Conservation (phyloP, 1,140 invertebrate genomes). For the Palaemon carinicauda region DNA sequence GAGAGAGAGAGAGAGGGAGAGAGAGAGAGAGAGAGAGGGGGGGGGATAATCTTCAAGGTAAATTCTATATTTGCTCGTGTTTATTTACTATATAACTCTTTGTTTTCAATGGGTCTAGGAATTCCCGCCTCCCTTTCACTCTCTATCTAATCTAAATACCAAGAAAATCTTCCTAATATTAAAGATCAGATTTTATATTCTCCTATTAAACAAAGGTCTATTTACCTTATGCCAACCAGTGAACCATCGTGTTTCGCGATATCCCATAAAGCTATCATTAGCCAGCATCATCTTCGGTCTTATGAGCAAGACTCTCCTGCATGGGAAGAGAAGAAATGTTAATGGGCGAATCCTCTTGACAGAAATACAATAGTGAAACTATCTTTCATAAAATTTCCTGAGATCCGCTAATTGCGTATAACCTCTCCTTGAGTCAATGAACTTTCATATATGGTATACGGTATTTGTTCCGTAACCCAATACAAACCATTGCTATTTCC, state of each 20-base stretch:
- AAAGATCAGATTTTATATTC: neutral
- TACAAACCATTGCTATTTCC: too few relatives aligned
- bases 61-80: too few relatives aligned
- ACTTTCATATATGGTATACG: too few relatives aligned
- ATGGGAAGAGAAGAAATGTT: too few relatives aligned
- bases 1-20: neutral
- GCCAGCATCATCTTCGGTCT: slow-evolving; percentile 93
- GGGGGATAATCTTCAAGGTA: neutral
- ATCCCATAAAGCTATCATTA: slow-evolving; percentile 88
- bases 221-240: slow-evolving; percentile 87
- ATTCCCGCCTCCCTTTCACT: neutral
- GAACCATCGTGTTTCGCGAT: slow-evolving; percentile 95
- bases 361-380: too few relatives aligned
- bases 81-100: neutral
- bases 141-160: neutral
- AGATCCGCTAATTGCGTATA: too few relatives aligned
- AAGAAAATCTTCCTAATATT: neutral
- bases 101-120: neutral
- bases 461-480: too few relatives aligned
- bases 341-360: too few relatives aligned
- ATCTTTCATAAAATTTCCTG: too few relatives aligned
- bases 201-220: too few relatives aligned
- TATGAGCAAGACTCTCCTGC: slow-evolving; percentile 77
- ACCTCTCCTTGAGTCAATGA: too few relatives aligned
- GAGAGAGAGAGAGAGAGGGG: neutral